phyloP scores from a whole-genome alignment of 2,797 vertebrate genomes.

The Distichodus sexfasciatus region DNA sequence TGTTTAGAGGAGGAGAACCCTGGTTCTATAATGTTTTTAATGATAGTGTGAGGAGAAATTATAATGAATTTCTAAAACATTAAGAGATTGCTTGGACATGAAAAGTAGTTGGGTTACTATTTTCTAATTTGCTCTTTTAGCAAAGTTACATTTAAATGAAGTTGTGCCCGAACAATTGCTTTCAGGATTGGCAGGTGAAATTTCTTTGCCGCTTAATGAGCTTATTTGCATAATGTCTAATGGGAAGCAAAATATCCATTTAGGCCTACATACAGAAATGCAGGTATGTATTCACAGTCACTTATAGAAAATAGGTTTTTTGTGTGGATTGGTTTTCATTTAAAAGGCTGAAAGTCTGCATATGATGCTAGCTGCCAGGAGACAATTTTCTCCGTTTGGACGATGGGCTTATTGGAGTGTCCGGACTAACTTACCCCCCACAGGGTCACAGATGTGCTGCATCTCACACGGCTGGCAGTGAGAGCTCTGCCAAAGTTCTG shows the following conservation, averaged over 20 bases:
- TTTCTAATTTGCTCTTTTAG: constrained; percentile 27
- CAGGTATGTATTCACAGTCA: constrained; percentile 22
- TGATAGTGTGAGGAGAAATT: constrained; percentile 34
- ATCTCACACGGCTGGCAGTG: constrained; percentile 49
- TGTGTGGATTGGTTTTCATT: not conserved
- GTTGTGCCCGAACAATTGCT: not conserved
- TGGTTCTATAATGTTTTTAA: constrained; percentile 21
- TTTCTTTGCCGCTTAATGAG: constrained; percentile 14
- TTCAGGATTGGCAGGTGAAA: constrained; percentile 27
- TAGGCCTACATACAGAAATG: constrained; percentile 8
- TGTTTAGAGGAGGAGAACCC: constrained; percentile 14
- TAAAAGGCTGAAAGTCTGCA: constrained; percentile 29
- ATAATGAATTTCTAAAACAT: constrained; percentile 30
- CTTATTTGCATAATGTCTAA: constrained; percentile 37
- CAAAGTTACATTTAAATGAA: constrained; percentile 10
- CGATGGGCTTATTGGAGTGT: constrained; percentile 56
- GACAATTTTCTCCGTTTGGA: constrained; percentile 49
- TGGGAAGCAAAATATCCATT: not conserved
- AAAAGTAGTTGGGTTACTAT: constrained; percentile 26
- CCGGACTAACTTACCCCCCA: constrained; percentile 57
- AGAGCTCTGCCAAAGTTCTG: constrained; percentile 51
- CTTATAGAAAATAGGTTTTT: constrained; percentile 29
- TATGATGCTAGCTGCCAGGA: constrained; percentile 37
- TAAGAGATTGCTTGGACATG: constrained; percentile 8
- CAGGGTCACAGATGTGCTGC: constrained; percentile 63